Evolutionary conservation across 1,140 invertebrate genomes (phyloP).

Genomic region (Aphis gossypii): DNA sequence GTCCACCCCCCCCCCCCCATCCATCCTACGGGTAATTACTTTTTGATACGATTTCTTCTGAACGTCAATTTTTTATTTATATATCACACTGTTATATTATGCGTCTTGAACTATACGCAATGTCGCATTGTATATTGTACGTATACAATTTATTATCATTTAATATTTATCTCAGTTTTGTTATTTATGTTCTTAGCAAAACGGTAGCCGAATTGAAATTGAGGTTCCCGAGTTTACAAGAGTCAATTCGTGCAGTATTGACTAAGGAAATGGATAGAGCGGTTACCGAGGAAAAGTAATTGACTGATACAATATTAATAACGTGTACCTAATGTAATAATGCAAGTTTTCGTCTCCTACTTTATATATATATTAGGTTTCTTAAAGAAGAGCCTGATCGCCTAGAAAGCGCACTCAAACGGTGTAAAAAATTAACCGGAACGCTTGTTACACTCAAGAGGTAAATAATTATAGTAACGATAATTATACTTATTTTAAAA

Average conservation of each 20-base stretch:
- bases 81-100: neutral
- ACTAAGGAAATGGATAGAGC: constrained; percentile 94
- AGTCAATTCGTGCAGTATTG: constrained; percentile 86
- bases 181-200: constrained; percentile 71
- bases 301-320: neutral
- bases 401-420: constrained; percentile 85
- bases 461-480: constrained; percentile 67
- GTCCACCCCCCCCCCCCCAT: no score
- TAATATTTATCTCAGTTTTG: neutral
- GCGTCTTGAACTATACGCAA: no score
- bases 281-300: constrained; percentile 87
- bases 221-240: constrained; percentile 86
- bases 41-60: neutral
- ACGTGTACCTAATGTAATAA: constrained; percentile 42
- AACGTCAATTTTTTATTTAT: neutral
- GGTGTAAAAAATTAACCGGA: constrained; percentile 95
- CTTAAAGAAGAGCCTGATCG: constrained; percentile 93
- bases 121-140: neutral
- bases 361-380: constrained; percentile 69
- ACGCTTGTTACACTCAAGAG: constrained; percentile 95
- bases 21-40: neutral
- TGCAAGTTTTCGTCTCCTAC: neutral
- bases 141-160: neutral
- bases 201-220: constrained; percentile 94
- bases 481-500: no score